Conservation (phyloP, 2,113 vertebrate species). For the Ictalurus furcatus region DNA sequence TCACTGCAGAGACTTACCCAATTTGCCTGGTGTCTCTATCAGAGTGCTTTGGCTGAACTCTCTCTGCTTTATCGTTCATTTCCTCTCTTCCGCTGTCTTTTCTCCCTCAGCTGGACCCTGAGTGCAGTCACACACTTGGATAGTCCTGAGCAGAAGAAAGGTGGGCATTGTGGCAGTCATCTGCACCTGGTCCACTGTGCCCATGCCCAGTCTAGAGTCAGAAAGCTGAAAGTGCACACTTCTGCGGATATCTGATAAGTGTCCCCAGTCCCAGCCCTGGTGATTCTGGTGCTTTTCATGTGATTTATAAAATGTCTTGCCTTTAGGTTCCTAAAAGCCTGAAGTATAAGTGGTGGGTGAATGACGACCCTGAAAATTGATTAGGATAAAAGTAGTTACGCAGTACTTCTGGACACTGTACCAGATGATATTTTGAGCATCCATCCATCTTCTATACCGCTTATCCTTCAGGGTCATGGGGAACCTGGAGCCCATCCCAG, state of each 20-base stretch:
- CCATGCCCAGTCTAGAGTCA: conserved; percentile 21
- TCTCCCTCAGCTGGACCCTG: conserved; percentile 8
- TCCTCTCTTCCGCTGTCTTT: conserved; percentile 34
- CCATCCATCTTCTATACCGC: too few relatives aligned
- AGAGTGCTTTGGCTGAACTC: conserved; percentile 29
- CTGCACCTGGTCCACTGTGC: conserved; percentile 41
- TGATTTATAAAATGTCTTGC: background rate
- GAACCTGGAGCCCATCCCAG: too few relatives aligned
- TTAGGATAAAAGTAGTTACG: background rate
- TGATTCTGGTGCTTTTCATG: background rate
- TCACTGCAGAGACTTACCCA: background rate
- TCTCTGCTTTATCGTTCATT: conserved; percentile 9
- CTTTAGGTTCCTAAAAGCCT: background rate
- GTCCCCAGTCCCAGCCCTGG: conserved; percentile 8
- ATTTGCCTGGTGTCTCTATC: background rate
- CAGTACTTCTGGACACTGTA: background rate
- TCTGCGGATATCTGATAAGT: conserved; percentile 17
- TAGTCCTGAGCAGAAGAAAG: conserved; percentile 44
- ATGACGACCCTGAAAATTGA: background rate
- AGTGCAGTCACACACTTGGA: conserved; percentile 1
- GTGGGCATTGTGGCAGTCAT: conserved; percentile 40
- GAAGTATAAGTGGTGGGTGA: background rate
- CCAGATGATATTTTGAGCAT: background rate
- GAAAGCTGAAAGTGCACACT: conserved; percentile 1
- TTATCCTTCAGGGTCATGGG: too few relatives aligned